Evolutionary conservation across 30 jellyfish, hydroid and myxozoan species (phyloP).

Genomic region (Turritopsis rubra): DNA sequence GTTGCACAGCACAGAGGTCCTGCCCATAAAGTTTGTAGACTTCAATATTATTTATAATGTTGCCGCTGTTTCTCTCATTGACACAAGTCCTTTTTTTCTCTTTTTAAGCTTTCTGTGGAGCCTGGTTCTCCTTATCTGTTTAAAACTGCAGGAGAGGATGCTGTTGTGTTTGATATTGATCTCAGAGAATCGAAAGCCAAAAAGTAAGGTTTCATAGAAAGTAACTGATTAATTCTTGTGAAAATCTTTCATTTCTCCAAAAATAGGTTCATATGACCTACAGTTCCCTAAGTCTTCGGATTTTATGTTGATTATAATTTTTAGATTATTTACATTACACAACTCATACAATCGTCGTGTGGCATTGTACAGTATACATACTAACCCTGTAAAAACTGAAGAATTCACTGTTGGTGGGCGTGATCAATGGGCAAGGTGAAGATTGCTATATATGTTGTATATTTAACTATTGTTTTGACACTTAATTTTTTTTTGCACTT

Average conservation of each 20-base stretch:
- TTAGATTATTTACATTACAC: constrained; percentile 80
- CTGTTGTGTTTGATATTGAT: constrained; percentile 69
- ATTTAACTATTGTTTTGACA: too few species aligned
- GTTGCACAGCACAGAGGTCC: constrained; percentile 93
- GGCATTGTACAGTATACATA: constrained; percentile 71
- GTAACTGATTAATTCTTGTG: not conserved
- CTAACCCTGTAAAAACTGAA: constrained; percentile 66
- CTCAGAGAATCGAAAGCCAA: constrained; percentile 76
- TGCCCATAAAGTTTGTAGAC: constrained; percentile 67
- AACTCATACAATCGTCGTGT: constrained; percentile 63
- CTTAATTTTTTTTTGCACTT: not conserved
- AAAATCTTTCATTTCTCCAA: not conserved
- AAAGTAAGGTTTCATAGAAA: constrained; percentile 58
- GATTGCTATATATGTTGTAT: not conserved
- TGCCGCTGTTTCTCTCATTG: not conserved
- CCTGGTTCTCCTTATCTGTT: constrained; percentile 85
- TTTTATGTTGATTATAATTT: not conserved
- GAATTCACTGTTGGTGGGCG: constrained; percentile 97
- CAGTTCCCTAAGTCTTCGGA: too few species aligned
- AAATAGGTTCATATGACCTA: not conserved
- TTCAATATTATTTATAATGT: not conserved
- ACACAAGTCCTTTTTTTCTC: not conserved
- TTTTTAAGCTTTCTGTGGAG: constrained; percentile 65
- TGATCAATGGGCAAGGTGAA: constrained; percentile 96
- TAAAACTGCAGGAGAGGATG: constrained; percentile 92